Conservation (phyloP, 2,113 vertebrate species). For the Stigmatopora nigra region DNA sequence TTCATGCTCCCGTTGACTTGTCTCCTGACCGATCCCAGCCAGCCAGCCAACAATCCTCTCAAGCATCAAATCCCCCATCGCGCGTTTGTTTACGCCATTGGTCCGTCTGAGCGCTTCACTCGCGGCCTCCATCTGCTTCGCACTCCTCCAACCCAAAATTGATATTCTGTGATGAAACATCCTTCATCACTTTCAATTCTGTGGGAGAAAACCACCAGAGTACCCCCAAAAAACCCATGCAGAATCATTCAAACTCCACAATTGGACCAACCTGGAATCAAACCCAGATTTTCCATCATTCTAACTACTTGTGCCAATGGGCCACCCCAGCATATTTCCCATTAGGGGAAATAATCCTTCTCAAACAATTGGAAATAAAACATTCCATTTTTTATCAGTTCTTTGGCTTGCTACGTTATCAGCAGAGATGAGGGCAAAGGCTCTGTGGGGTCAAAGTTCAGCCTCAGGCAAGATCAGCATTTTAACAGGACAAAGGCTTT, state of each 20-base stretch:
- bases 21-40: conserved; percentile 50
- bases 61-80: conserved; percentile 65
- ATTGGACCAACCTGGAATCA: no score
- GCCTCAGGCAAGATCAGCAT: conserved; percentile 50
- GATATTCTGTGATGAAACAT: conserved; percentile 26
- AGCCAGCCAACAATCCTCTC: conserved; percentile 54
- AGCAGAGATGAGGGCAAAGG: conserved; percentile 4
- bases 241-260: no score
- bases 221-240: no score
- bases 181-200: neutral
- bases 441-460: conserved; percentile 29
- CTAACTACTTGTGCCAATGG: no score
- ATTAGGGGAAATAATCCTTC: neutral
- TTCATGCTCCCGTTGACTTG: conserved; percentile 51
- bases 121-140: conserved; percentile 53
- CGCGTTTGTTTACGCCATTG: conserved; percentile 60
- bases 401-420: neutral
- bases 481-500: conserved; percentile 50
- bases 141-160: conserved; percentile 32
- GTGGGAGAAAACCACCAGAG: no score
- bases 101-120: conserved; percentile 25
- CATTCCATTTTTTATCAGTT: neutral
- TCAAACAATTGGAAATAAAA: conserved; percentile 1
- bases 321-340: neutral
- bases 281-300: no score